These are phyloP conservation scores for Mesorhabditis sp. DNA, from an alignment of 2,888 invertebrate species.

Conservation along the genomic window DNA sequence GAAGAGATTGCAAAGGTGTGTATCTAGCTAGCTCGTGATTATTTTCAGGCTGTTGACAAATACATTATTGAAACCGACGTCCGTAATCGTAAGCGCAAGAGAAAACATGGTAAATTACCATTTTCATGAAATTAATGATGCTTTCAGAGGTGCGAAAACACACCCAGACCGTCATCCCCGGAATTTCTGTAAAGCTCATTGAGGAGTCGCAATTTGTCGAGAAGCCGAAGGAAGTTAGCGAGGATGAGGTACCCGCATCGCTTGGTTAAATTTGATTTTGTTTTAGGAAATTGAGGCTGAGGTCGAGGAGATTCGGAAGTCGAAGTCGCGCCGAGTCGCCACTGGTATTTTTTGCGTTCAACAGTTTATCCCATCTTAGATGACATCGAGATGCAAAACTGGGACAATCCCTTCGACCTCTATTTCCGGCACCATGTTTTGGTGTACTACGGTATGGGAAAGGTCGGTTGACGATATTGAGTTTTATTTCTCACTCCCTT, in stretches of 20 bases:
- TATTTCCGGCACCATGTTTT: constrained; percentile 4
- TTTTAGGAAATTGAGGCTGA: constrained; percentile 1
- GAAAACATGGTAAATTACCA: neutral
- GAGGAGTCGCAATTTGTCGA: neutral
- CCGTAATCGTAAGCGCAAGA: constrained; percentile 1
- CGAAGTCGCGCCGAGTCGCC: neutral
- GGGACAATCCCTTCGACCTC: neutral
- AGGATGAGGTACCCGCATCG: neutral
- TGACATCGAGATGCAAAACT: neutral
- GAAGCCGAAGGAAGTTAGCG: neutral
- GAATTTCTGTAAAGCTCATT: neutral
- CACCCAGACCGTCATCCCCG: neutral
- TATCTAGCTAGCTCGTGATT: neutral
- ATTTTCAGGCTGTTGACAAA: constrained; percentile 4
- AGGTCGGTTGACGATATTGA: neutral
- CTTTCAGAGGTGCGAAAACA: neutral
- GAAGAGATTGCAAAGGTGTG: constrained; percentile 50
- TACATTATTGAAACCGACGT: neutral
- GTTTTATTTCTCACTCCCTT: neutral
- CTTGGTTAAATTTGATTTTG: neutral
- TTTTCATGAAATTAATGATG: neutral
- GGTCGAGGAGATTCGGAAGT: neutral
- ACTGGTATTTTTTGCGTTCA: neutral
- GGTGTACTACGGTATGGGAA: neutral
- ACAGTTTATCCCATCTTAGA: too few relatives aligned